Evolutionary conservation across 2,113 vertebrate genomes (phyloP).

Genomic region (Saimiri boliviensis): DNA sequence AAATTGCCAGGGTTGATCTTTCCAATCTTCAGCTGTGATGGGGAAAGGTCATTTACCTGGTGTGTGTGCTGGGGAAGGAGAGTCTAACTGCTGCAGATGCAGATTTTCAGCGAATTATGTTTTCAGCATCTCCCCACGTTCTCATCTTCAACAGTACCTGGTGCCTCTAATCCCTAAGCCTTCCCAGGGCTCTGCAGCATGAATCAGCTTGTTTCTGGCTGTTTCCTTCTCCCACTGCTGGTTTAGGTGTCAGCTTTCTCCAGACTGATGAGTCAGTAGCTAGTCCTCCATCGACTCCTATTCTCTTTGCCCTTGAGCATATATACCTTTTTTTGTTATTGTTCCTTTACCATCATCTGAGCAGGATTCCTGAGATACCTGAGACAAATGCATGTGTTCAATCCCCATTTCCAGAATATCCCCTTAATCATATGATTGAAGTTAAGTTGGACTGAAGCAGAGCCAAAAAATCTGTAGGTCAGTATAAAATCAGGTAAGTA

Average conservation of each 20-base stretch:
- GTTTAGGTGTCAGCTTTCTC: constrained; percentile 19
- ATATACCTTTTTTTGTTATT: not conserved
- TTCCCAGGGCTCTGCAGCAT: not conserved
- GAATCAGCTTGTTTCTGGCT: constrained; percentile 38
- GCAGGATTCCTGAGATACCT: not conserved
- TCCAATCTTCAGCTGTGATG: not conserved
- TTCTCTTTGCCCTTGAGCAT: constrained; percentile 27
- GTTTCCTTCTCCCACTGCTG: not conserved
- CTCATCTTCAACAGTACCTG: not conserved
- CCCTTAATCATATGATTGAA: not conserved
- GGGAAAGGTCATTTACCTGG: not conserved
- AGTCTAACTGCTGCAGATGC: not conserved
- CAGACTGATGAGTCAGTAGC: constrained; percentile 8
- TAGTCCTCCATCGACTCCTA: not conserved
- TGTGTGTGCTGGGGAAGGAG: not conserved
- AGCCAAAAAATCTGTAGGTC: not conserved
- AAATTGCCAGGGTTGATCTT: not conserved
- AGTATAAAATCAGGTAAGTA: not conserved
- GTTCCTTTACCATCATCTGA: not conserved
- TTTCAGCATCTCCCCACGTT: not conserved
- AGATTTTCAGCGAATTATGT: not conserved
- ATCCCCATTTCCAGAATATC: not conserved
- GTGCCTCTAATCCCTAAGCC: not conserved
- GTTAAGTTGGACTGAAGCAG: not conserved
- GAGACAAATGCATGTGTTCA: not conserved